Evolutionary conservation across 1,140 invertebrate species (phyloP), one percentile per base, ranked within the genome.

Genomic region (Ceratoteleas bidentatus): DNA sequence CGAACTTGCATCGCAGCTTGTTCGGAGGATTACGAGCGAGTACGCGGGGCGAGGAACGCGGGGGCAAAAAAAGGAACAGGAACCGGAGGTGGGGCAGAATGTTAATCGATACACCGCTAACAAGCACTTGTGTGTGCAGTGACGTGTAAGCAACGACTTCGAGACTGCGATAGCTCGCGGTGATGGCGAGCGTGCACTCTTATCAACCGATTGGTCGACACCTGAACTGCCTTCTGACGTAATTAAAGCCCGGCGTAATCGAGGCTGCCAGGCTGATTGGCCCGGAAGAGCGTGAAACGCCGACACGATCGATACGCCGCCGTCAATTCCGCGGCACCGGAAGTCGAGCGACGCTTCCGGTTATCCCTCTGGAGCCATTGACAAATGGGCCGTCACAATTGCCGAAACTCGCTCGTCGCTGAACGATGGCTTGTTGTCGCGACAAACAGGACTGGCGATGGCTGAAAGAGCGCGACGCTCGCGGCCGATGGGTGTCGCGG

Each of bases 201-300:
- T 84, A 81, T 81, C 75, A 73, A 10, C 70, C 15, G 57, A 70
- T 79, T 79, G 74, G 74, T 66, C 75, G 81, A 72, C 69, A 79
- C 68, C 75, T 79, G 60, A 75, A 74, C 49, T 74, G 58, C 68
- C 50, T 81, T 72, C 73, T 52, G 69, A 75, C 70, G 69, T 84
- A 84, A 84, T 84, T 81, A 79, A 84, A 81, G 24, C 52, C 49
- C 52, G 56, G 58, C 77, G 58, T 72, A 80, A 80, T 76, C 60
- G 45, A 75, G 34, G 60, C 54, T 75, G 69, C 54, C 50, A 75
- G 69, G 47, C 60, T 78, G 81, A 83, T 83, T 78, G 75, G 70
- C 52, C 70, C 54, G 58, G 38, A 73, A 81, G 78, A 74, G 53
- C 38, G 50, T 74, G 57, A 81, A 80, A 50, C n/a, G n/a, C 43